Percentiles rank a stretch among this genome's conserved stretches.
Conservation (phyloP, 2,797 vertebrate species). For the Enteromius paludinosus region DNA sequence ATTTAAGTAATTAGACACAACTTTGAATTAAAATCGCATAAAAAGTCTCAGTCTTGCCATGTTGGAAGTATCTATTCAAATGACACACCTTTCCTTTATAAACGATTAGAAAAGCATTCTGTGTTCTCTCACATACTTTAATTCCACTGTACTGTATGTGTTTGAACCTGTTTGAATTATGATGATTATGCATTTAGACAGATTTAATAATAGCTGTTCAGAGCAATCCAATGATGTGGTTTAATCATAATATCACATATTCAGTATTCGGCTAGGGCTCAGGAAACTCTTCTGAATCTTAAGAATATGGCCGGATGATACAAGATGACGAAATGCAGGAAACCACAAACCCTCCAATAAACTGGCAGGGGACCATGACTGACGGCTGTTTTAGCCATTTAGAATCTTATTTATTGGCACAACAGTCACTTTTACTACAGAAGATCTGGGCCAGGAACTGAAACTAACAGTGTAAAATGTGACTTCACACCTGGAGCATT, state of each 20-base stretch:
- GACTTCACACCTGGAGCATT: constrained; percentile 66
- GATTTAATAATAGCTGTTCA: constrained; percentile 58
- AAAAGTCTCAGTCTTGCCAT: constrained; percentile 21
- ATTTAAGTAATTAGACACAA: constrained; percentile 62
- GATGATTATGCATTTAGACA: constrained; percentile 55
- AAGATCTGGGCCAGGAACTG: constrained; percentile 56
- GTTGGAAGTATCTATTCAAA: constrained; percentile 41
- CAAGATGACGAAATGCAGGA: constrained; percentile 72
- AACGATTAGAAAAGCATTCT: constrained; percentile 33
- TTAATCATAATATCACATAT: constrained; percentile 57
- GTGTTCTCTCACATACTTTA: constrained; percentile 38
- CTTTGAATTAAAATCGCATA: constrained; percentile 50
- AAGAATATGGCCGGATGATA: constrained; percentile 69
- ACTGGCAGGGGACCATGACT: constrained; percentile 72
- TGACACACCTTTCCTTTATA: constrained; percentile 19
- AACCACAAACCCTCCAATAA: constrained; percentile 74
- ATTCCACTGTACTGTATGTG: constrained; percentile 31
- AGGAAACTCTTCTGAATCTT: constrained; percentile 71
- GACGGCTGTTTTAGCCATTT: constrained; percentile 74
- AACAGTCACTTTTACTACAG: constrained; percentile 64
- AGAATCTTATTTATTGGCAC: constrained; percentile 64
- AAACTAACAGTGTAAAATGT: constrained; percentile 57
- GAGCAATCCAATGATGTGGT: constrained; percentile 55
- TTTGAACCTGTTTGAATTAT: constrained; percentile 52
- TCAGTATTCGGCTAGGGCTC: constrained; percentile 63